These are phyloP conservation scores for Petrolisthes cinctipes DNA, from an alignment of 2,888 invertebrate genomes.

Conservation along the genomic window DNA sequence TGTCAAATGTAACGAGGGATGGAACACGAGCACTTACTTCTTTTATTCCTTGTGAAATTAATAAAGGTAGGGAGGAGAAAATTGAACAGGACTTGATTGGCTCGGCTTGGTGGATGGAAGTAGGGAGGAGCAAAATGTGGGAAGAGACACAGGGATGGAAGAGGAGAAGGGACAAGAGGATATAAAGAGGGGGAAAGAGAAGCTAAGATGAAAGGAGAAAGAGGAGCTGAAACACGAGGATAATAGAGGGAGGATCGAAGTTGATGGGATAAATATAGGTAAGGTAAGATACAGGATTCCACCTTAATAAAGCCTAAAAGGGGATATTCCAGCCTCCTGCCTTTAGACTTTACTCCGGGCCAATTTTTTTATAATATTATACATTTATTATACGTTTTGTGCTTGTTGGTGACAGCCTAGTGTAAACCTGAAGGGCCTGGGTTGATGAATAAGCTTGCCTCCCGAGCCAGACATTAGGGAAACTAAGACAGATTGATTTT, in stretches of 20 bases:
- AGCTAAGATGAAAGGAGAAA: background rate
- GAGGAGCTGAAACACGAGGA: background rate
- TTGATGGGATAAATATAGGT: background rate
- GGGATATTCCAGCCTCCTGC: slow-evolving; percentile 1
- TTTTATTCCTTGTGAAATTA: background rate
- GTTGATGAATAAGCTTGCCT: background rate
- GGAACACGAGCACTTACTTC: too few relatives aligned
- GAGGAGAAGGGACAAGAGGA: background rate
- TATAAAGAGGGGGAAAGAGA: too few relatives aligned
- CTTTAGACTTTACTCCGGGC: background rate
- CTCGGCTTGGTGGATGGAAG: background rate
- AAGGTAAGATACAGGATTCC: background rate
- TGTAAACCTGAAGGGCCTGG: background rate
- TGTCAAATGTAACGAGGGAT: too few relatives aligned
- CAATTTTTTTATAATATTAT: background rate
- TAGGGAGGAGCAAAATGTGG: background rate
- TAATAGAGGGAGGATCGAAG: background rate
- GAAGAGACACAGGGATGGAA: background rate
- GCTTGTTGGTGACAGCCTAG: slow-evolving; percentile 48
- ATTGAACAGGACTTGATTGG: background rate
- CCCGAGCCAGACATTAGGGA: background rate
- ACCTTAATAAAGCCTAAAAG: background rate
- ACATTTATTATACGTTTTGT: slow-evolving; percentile 31
- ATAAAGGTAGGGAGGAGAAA: background rate
- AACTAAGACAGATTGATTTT: background rate